Evolutionary conservation across 2,888 invertebrate species (phyloP).

Genomic region (Nezara viridula): DNA sequence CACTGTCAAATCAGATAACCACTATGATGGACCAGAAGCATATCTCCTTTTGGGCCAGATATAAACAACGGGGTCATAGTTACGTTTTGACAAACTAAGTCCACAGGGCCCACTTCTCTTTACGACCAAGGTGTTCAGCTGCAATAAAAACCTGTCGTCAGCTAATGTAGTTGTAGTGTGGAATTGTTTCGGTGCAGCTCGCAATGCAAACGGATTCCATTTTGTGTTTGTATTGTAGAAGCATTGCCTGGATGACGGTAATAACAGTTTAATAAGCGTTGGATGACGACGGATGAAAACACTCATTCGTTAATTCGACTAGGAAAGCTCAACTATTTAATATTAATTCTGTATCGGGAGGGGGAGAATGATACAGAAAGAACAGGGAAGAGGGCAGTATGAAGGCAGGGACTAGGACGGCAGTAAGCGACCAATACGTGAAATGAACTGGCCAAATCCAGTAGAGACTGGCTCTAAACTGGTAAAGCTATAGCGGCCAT

Average conservation of each 20-base stretch:
- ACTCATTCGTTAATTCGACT: constrained; percentile 56
- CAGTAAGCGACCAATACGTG: constrained; percentile 55
- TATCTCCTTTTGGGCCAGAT: constrained; percentile 62
- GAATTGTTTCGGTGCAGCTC: constrained; percentile 63
- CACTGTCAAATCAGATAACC: constrained; percentile 43
- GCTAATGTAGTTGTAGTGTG: constrained; percentile 68
- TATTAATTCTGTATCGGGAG: background rate
- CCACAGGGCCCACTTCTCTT: constrained; percentile 66
- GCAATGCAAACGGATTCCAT: constrained; percentile 62
- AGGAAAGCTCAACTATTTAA: background rate
- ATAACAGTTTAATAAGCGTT: constrained; percentile 34
- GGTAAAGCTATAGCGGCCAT: constrained; percentile 43
- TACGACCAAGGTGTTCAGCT: constrained; percentile 64
- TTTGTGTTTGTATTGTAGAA: constrained; percentile 62
- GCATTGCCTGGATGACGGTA: constrained; percentile 59
- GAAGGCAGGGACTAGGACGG: background rate
- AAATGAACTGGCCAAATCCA: constrained; percentile 62
- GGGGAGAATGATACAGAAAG: constrained; percentile 35
- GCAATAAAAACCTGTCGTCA: constrained; percentile 68
- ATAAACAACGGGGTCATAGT: constrained; percentile 46
- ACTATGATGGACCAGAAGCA: constrained; percentile 65
- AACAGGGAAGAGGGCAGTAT: constrained; percentile 46
- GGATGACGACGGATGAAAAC: constrained; percentile 53
- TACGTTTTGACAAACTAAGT: constrained; percentile 55
- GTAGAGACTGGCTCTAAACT: constrained; percentile 61